Evolutionary conservation across 2,888 invertebrate genomes (phyloP).

Genomic region (Tetropium fuscum): DNA sequence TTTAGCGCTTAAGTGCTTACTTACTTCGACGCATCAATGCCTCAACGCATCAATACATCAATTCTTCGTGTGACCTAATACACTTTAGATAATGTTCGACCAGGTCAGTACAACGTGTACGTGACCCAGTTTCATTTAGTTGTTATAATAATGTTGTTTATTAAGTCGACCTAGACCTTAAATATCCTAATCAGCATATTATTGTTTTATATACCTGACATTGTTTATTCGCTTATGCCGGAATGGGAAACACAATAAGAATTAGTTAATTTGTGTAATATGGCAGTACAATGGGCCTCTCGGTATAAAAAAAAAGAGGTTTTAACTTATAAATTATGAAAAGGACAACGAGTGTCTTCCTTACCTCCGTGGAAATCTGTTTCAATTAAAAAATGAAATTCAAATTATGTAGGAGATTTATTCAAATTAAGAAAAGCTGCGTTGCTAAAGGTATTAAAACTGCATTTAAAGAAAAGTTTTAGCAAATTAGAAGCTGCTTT

Average conservation of each 20-base stretch:
- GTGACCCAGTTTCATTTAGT: too few relatives aligned
- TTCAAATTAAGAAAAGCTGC: constrained; percentile 17
- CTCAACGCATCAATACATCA: too few relatives aligned
- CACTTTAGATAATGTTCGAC: too few relatives aligned
- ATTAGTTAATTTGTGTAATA: background rate
- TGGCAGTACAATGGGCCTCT: background rate
- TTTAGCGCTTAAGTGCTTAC: too few relatives aligned
- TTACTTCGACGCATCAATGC: too few relatives aligned
- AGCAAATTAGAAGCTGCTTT: constrained; percentile 9
- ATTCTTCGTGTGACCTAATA: too few relatives aligned
- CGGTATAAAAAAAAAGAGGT: background rate
- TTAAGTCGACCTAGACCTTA: too few relatives aligned
- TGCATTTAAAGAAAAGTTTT: constrained; percentile 24
- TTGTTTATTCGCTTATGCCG: background rate
- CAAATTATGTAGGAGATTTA: constrained; percentile 15
- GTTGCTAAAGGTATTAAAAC: constrained; percentile 10
- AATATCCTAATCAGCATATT: too few relatives aligned
- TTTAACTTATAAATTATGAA: background rate
- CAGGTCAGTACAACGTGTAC: too few relatives aligned
- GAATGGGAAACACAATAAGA: background rate
- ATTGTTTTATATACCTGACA: too few relatives aligned
- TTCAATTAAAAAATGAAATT: constrained; percentile 9
- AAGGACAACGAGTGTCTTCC: background rate
- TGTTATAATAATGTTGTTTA: too few relatives aligned
- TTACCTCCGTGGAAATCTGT: constrained; percentile 5